Conservation (phyloP, 53 echinoderm and acorn worm genomes). For the Henricia sp. region DNA sequence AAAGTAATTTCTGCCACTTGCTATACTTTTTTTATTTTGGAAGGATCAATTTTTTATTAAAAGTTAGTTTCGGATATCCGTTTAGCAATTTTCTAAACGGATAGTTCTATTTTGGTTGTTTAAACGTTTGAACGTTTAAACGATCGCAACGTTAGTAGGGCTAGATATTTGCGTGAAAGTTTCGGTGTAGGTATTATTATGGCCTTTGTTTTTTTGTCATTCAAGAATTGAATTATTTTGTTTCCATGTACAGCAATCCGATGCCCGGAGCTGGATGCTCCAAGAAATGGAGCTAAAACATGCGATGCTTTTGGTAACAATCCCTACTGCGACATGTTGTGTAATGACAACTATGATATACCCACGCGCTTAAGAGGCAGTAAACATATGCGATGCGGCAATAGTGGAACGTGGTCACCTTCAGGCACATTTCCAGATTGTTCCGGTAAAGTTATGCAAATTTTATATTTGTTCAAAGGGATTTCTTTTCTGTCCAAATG, state of each 20-base stretch:
- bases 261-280: constrained; percentile 56
- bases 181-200: no score
- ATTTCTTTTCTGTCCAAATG: no score
- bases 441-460: neutral
- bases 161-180: no score
- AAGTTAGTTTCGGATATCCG: no score
- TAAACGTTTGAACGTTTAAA: no score
- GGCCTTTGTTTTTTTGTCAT: neutral
- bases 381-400: constrained; percentile 14
- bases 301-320: constrained; percentile 78
- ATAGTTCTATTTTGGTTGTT: no score
- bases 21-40: no score
- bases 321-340: constrained; percentile 67
- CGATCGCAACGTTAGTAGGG: no score
- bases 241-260: constrained; percentile 40
- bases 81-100: no score
- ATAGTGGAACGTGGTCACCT: neutral
- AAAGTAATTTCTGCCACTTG: no score
- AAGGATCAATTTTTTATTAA: no score
- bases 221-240: neutral
- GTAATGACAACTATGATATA: constrained; percentile 68
- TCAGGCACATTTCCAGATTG: constrained; percentile 2
- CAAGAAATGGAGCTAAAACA: constrained; percentile 72
- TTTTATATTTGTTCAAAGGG: neutral
- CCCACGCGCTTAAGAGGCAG: neutral